These are phyloP conservation scores for Actinostola sp. DNA, from an alignment of 92 coral and sea anemone species.

Conservation along the genomic window DNA sequence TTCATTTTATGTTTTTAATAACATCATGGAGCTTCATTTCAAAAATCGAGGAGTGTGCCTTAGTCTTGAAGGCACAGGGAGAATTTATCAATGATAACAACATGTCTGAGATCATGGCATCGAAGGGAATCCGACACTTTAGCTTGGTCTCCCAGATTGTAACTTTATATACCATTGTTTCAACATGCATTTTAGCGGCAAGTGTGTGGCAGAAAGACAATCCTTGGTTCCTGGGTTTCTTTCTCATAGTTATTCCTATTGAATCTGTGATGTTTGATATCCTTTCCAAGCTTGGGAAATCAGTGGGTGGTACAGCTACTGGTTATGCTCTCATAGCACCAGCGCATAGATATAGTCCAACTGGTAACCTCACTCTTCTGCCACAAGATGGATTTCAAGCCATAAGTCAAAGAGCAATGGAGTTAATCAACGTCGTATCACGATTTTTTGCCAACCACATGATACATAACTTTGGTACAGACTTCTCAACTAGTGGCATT, in stretches of 20 bases:
- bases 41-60: constrained; percentile 92
- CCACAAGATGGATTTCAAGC: constrained; percentile 83
- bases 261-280: constrained; percentile 86
- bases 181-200: constrained; percentile 66
- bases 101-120: constrained; percentile 93
- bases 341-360: constrained; percentile 77
- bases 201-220: constrained; percentile 89
- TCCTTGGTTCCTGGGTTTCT: constrained; percentile 77
- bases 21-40: constrained; percentile 94
- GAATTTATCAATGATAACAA: constrained; percentile 68
- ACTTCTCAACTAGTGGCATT: constrained; percentile 92
- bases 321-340: constrained; percentile 97
- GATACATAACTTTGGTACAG: constrained; percentile 97
- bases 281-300: constrained; percentile 87
- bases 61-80: constrained; percentile 69
- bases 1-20: constrained; percentile 85
- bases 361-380: constrained; percentile 71
- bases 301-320: constrained; percentile 97
- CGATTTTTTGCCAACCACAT: constrained; percentile 89
- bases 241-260: constrained; percentile 83
- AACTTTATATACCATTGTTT: constrained; percentile 75
- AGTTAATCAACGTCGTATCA: constrained; percentile 73
- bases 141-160: constrained; percentile 92
- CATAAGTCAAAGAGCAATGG: constrained; percentile 81
- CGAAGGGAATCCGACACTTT: constrained; percentile 92